Percentiles rank a stretch among this genome's conserved stretches.
These are phyloP conservation scores for Melikaiella ostensackeni DNA, from an alignment of 2,888 invertebrate genomes.

Conservation along the genomic window DNA sequence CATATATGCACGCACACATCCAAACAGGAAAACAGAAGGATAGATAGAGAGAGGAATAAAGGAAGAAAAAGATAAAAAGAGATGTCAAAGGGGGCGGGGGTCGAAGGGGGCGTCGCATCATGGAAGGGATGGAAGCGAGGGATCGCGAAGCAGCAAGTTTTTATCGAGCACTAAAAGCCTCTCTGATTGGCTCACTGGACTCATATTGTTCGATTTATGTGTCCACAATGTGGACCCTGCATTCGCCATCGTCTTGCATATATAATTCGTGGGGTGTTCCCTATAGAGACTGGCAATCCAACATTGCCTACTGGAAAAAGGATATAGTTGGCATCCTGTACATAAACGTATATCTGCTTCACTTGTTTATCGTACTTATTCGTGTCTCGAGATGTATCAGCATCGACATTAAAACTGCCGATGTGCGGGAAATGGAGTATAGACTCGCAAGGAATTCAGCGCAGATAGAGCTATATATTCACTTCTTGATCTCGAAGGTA, in stretches of 20 bases:
- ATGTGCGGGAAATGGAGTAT: slow-evolving; percentile 13
- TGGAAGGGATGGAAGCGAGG: slow-evolving; percentile 42
- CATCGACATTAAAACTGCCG: slow-evolving; percentile 24
- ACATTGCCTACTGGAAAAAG: not conserved
- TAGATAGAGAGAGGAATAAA: not conserved
- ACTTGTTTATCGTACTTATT: slow-evolving; percentile 29
- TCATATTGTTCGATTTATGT: slow-evolving; percentile 56
- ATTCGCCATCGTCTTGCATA: slow-evolving; percentile 49
- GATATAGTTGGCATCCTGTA: not conserved
- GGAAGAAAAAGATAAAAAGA: slow-evolving; percentile 30
- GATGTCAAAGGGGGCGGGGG: slow-evolving; percentile 30
- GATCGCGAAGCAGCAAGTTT: slow-evolving; percentile 48
- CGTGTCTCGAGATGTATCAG: slow-evolving; percentile 4
- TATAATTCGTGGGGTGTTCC: slow-evolving; percentile 52
- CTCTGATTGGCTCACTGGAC: slow-evolving; percentile 51
- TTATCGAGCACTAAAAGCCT: slow-evolving; percentile 53
- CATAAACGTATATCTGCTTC: not conserved
- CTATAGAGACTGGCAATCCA: slow-evolving; percentile 23
- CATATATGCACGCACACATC: not conserved
- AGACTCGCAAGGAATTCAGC: slow-evolving; percentile 12
- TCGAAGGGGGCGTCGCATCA: slow-evolving; percentile 37
- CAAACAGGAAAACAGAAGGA: not conserved
- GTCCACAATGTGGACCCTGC: slow-evolving; percentile 48
- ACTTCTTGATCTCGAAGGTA: slow-evolving; percentile 32
- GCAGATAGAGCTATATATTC: slow-evolving; percentile 33